Base-by-base conservation (phyloP, 2,888 invertebrate genomes). In the Amphipyra berbera region DNA sequence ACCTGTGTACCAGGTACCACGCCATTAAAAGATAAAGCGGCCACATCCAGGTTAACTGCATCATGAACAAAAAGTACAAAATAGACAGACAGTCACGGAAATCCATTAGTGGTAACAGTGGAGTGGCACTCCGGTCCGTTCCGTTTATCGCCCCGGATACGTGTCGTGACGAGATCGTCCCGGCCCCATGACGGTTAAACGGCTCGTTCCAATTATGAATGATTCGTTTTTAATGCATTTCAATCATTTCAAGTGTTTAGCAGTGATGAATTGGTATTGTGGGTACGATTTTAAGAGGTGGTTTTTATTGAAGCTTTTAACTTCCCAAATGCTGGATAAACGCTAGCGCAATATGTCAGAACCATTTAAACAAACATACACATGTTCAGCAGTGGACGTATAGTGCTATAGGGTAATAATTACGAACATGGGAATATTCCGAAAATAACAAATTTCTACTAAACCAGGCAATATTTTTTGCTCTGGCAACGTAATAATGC, bases 101-200 rank as follows among this genome's bases (percentile, higher is more conserved):
- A 76, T 76, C 69, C 76, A 77, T 76, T 77, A 76, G 63, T 44
- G 57, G 64, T 59, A 60, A 73, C 69, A 54, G 37, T 59, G 57
- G 44, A 73, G 65, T 61, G 60, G 58, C 40, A 48, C 63, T 78
- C 58, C 42, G 57, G 60, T 52, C 55, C 64, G 62, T 63, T 54
- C 41, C 60, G 69, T 57, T 21, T 63, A 63, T 58, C 66, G 63
- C 27, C 0, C 61, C 73, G 72, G 65, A 71, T 59, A 50, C 55
- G 55, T 74, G 57, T 44, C 63, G 68, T 61, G 76, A 44, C 53
- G 49, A 10, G 42, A 7, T 41, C 63, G 59, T 13, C 14, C 14
- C 33, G n/a, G 21, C n/a, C 13, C 35, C 59, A 57, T 55, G 40
- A 35, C 45, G 15, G 15, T 14, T 38, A 49, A 67, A 58, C 58